Percentiles rank a stretch among this genome's conserved stretches.
phyloP scores from a whole-genome alignment of 2,888 invertebrate species.

The Conus canariensis region DNA sequence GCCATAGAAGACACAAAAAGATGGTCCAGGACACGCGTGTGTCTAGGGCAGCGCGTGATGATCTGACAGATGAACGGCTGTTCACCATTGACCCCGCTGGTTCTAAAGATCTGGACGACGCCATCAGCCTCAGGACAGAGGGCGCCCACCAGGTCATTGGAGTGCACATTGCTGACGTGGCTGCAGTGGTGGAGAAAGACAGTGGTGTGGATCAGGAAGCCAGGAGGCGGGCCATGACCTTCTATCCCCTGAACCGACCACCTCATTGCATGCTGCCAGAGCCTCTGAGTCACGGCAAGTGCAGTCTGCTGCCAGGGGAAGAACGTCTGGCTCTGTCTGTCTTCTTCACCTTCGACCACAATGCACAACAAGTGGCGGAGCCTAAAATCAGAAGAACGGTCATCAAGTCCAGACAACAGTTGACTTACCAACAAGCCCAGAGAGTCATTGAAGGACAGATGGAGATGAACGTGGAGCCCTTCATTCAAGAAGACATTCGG shows the following conservation, averaged over 20 bases:
- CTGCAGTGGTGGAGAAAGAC: conserved; percentile 52
- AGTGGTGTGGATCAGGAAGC: conserved; percentile 60
- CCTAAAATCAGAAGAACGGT: conserved; percentile 47
- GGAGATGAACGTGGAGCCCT: not conserved
- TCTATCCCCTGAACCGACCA: conserved; percentile 51
- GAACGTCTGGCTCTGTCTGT: conserved; percentile 60
- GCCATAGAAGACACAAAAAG: conserved; percentile 25
- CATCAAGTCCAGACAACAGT: conserved; percentile 52
- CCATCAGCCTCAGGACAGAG: conserved; percentile 53
- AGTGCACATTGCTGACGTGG: conserved; percentile 66
- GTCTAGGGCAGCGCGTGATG: conserved; percentile 27
- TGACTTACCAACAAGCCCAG: conserved; percentile 61
- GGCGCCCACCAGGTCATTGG: conserved; percentile 52
- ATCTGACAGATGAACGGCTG: conserved; percentile 50
- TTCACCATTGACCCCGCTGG: conserved; percentile 64
- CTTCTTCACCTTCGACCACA: conserved; percentile 53
- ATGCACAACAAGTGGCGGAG: conserved; percentile 49
- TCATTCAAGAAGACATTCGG: conserved; percentile 42
- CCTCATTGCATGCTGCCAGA: conserved; percentile 64
- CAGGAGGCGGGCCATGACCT: conserved; percentile 54
- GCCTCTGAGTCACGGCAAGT: conserved; percentile 56
- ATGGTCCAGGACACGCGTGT: not conserved
- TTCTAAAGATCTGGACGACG: conserved; percentile 61
- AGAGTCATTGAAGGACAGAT: conserved; percentile 49
- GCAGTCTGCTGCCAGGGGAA: conserved; percentile 58